A percentile compares a stretch with the other conserved stretches of the same genome.
These are phyloP conservation scores for Chloroceryle inda DNA, from an alignment of 2,797 vertebrate genomes.

Conservation along the genomic window DNA sequence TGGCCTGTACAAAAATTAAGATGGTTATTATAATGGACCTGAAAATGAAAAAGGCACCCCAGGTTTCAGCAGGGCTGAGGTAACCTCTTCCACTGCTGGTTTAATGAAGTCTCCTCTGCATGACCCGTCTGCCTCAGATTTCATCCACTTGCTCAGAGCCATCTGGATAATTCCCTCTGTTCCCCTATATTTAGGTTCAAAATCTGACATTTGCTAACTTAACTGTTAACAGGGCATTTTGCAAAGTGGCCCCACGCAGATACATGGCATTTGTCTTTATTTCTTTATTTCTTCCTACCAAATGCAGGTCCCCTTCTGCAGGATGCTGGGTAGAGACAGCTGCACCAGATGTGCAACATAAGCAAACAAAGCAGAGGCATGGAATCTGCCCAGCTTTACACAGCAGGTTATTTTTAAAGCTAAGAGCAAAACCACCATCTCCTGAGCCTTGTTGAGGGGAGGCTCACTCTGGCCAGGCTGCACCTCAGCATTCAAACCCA, in stretches of 20 bases:
- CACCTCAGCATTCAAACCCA: rapidly evolving
- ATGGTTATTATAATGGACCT: not conserved
- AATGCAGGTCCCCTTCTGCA: not conserved
- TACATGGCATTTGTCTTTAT: not conserved
- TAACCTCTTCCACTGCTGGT: not conserved
- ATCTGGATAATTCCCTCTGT: not conserved
- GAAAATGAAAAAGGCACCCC: not conserved
- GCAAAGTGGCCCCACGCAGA: not conserved
- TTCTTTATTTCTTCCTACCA: not conserved
- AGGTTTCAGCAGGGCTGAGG: not conserved
- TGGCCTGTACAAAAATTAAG: not conserved
- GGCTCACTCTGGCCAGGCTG: not conserved
- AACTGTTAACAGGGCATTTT: not conserved
- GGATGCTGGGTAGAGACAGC: not conserved
- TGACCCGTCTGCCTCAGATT: not conserved
- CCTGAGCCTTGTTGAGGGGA: not conserved
- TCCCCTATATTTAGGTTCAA: not conserved
- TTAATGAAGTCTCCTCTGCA: not conserved
- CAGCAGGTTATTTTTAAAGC: conserved; percentile 51
- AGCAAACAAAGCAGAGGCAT: not conserved
- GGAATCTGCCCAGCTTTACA: not conserved
- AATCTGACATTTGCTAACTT: not conserved
- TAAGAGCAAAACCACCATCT: not conserved
- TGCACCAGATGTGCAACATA: not conserved
- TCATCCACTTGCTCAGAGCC: not conserved